Evolutionary conservation across 1,140 invertebrate genomes (phyloP).

Genomic region (Lycorma delicatula): DNA sequence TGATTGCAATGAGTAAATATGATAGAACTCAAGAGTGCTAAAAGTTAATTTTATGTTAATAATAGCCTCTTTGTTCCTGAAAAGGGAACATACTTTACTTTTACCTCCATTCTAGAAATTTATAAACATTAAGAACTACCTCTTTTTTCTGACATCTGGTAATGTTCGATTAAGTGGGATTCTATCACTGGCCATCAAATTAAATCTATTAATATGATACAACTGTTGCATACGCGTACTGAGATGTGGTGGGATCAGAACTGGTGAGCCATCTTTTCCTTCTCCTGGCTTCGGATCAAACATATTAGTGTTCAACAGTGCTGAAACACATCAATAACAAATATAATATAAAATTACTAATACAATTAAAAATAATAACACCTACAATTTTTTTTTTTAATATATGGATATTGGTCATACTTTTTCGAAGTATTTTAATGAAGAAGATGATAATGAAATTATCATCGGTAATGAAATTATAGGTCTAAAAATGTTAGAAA

Average conservation of each 20-base stretch:
- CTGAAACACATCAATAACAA: too few relatives aligned
- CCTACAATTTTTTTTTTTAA: too few relatives aligned
- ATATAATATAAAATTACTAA: too few relatives aligned
- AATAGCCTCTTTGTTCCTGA: neutral
- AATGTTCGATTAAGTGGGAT: conserved; percentile 83
- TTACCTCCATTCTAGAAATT: neutral
- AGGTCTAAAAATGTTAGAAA: too few relatives aligned
- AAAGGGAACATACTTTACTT: too few relatives aligned
- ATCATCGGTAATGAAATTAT: too few relatives aligned
- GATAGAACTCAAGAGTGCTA: conserved; percentile 6
- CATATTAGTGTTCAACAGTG: conserved; percentile 72
- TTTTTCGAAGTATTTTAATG: too few relatives aligned
- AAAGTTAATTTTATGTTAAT: neutral
- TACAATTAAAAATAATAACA: too few relatives aligned
- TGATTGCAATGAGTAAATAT: too few relatives aligned
- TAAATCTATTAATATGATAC: conserved; percentile 82
- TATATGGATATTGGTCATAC: too few relatives aligned
- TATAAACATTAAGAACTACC: conserved; percentile 37
- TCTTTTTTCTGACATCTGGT: conserved; percentile 77
- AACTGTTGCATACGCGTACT: conserved; percentile 66
- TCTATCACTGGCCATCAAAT: conserved; percentile 82
- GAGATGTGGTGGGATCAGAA: conserved; percentile 66
- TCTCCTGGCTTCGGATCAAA: conserved; percentile 64
- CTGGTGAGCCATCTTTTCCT: conserved; percentile 71
- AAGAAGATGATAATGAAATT: too few relatives aligned